These are phyloP conservation scores for Tympanuchus pallidicinctus DNA, from an alignment of 2,113 vertebrate species.

Conservation along the genomic window DNA sequence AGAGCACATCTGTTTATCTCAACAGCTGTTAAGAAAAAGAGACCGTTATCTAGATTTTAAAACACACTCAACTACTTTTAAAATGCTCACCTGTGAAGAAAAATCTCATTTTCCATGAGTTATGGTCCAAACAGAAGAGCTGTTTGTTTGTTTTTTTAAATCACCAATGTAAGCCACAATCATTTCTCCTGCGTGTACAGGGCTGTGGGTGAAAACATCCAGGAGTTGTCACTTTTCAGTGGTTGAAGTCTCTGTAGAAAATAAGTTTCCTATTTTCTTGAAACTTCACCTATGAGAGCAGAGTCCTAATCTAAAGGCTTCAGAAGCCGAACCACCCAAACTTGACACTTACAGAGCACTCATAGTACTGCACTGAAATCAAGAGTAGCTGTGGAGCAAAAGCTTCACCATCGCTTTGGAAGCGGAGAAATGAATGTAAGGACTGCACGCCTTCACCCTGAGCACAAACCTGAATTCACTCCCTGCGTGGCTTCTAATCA, in stretches of 20 bases:
- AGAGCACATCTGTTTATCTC: background rate
- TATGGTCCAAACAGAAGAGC: background rate
- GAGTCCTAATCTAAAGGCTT: background rate
- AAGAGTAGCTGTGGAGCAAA: background rate
- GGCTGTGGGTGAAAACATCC: background rate
- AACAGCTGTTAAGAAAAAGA: constrained; percentile 4
- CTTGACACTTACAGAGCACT: background rate
- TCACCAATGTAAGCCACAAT: background rate
- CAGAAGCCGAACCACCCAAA: background rate
- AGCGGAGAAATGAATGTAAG: background rate
- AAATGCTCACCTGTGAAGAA: background rate
- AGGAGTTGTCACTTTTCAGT: background rate
- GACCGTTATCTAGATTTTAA: background rate
- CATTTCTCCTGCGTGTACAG: background rate
- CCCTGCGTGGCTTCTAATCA: background rate
- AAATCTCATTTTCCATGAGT: background rate
- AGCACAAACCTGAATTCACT: background rate
- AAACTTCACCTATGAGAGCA: background rate
- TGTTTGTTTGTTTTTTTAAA: background rate
- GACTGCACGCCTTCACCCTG: background rate
- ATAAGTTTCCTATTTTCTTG: background rate
- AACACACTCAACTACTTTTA: constrained; percentile 2
- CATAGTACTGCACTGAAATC: background rate
- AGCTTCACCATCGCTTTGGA: background rate
- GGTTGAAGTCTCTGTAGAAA: background rate